phyloP scores from a whole-genome alignment of 2,113 vertebrate genomes.

The Paratilapia polleni region DNA sequence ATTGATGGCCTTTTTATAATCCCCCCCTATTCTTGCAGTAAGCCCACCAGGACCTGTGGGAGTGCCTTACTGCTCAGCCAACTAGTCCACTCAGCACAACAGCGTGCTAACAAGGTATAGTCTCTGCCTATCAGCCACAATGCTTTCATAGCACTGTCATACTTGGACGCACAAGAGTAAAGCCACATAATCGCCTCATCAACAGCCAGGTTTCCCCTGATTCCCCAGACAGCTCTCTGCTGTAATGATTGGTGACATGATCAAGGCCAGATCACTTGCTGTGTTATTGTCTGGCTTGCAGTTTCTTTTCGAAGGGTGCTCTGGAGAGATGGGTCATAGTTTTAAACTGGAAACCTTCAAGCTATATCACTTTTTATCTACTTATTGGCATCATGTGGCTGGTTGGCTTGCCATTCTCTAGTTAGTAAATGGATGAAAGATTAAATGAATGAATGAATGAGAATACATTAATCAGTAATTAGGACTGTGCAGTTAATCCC shows the following conservation, averaged over 20 bases:
- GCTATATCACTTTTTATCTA: slow-evolving; percentile 36
- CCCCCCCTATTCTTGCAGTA: slow-evolving; percentile 47
- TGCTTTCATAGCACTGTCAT: slow-evolving; percentile 68
- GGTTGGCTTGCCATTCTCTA: background rate
- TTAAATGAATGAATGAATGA: slow-evolving; percentile 16
- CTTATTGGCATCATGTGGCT: background rate
- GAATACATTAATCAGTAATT: background rate
- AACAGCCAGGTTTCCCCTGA: slow-evolving; percentile 64
- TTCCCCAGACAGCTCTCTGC: slow-evolving; percentile 63
- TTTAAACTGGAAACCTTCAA: slow-evolving; percentile 60
- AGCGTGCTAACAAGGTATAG: slow-evolving; percentile 74
- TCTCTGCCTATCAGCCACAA: slow-evolving; percentile 45
- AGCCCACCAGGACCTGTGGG: slow-evolving; percentile 52
- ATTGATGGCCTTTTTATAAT: slow-evolving; percentile 58
- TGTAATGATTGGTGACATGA: slow-evolving; percentile 77
- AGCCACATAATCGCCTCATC: slow-evolving; percentile 79
- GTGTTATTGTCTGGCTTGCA: slow-evolving; percentile 66
- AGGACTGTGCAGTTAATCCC: background rate
- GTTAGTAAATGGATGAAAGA: slow-evolving; percentile 22
- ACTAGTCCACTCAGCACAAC: slow-evolving; percentile 71
- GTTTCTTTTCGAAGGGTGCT: slow-evolving; percentile 61
- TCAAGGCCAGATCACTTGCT: slow-evolving; percentile 72
- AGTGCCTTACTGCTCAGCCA: slow-evolving; percentile 56
- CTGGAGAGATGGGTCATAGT: slow-evolving; percentile 50
- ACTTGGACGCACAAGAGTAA: slow-evolving; percentile 64